Evolutionary conservation across 2,797 vertebrate genomes (phyloP).

Genomic region (Sebastes baramenuke): DNA sequence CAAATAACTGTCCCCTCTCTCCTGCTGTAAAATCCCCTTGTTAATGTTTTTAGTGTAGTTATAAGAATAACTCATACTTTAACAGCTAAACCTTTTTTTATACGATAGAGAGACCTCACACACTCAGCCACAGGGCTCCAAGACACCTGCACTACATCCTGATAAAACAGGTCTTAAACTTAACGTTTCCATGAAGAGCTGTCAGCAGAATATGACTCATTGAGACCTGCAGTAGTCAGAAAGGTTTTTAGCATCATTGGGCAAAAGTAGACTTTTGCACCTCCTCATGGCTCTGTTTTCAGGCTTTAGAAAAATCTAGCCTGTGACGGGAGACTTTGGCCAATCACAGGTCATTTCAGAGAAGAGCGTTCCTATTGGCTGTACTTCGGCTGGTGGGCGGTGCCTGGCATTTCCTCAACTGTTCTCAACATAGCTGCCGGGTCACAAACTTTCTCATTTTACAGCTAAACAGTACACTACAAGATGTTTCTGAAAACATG

Average conservation of each 20-base stretch:
- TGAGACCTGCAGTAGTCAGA: not conserved
- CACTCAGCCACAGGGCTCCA: slow-evolving; percentile 24
- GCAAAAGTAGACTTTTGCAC: no score
- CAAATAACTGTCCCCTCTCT: not conserved
- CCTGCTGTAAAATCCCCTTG: not conserved
- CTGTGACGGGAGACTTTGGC: not conserved
- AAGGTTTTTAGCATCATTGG: not conserved
- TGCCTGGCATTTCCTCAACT: not conserved
- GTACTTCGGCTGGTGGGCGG: not conserved
- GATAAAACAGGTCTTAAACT: slow-evolving; percentile 47
- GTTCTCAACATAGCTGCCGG: not conserved
- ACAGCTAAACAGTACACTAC: not conserved
- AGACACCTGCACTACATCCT: slow-evolving; percentile 56
- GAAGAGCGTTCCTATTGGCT: not conserved
- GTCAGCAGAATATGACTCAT: slow-evolving; percentile 18
- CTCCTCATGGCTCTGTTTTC: not conserved
- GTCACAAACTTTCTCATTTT: not conserved
- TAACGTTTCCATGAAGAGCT: slow-evolving; percentile 10
- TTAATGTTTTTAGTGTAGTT: not conserved
- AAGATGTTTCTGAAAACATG: not conserved
- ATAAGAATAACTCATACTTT: slow-evolving; percentile 7
- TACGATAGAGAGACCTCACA: slow-evolving; percentile 58
- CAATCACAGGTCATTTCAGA: not conserved
- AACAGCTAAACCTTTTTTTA: slow-evolving; percentile 47
- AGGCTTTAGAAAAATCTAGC: not conserved